A percentile compares a stretch with the other conserved stretches of the same genome.
These are phyloP conservation scores for Anastrepha obliqua DNA, from an alignment of 1,140 invertebrate genomes.

Conservation along the genomic window DNA sequence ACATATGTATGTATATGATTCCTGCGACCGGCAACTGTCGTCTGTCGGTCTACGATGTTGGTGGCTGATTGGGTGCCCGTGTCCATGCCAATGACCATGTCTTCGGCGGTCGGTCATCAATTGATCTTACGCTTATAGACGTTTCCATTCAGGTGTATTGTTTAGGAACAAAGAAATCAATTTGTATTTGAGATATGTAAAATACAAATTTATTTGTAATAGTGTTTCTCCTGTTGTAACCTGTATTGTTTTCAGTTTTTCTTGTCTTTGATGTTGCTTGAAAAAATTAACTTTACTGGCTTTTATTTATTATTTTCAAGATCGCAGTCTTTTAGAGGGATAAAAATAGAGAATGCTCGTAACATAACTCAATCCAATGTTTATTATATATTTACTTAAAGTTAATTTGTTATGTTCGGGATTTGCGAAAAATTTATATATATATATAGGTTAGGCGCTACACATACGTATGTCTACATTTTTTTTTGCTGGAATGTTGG, in stretches of 20 bases:
- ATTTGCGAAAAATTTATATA: too few species aligned
- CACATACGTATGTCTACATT: too few species aligned
- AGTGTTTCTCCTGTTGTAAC: not conserved
- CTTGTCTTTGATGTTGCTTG: not conserved
- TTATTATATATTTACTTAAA: too few species aligned
- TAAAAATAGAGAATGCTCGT: too few species aligned
- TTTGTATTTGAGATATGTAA: not conserved
- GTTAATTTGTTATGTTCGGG: too few species aligned
- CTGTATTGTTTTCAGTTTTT: not conserved
- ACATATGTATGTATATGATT: not conserved
- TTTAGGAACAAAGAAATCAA: not conserved
- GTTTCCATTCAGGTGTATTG: slow-evolving; percentile 1
- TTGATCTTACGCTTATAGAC: slow-evolving; percentile 15
- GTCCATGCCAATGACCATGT: slow-evolving; percentile 28
- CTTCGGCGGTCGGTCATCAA: not conserved
- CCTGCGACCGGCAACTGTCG: not conserved
- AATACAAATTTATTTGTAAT: not conserved
- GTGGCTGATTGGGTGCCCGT: slow-evolving; percentile 28
- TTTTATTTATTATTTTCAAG: slow-evolving; percentile 6
- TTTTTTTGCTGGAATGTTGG: too few species aligned
- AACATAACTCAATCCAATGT: too few species aligned
- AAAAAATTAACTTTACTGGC: not conserved
- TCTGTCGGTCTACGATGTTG: slow-evolving; percentile 17
- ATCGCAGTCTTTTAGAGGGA: not conserved
- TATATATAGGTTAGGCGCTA: too few species aligned